phyloP scores from a whole-genome alignment of 2,888 invertebrate genomes.

The Dendrolimus houi region DNA sequence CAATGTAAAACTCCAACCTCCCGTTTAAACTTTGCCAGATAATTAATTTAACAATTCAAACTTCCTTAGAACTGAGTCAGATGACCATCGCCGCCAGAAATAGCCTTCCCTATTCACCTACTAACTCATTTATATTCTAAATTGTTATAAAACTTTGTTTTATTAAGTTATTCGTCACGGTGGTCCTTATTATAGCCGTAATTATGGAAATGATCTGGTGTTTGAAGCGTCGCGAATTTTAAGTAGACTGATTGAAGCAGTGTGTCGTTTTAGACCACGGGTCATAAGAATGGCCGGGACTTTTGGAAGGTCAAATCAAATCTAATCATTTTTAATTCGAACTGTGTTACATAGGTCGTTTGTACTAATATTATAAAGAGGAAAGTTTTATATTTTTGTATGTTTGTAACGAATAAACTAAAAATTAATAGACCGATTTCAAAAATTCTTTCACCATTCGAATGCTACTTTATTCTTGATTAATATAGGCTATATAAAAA shows the following conservation, averaged over 20 bases:
- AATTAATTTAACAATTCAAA: neutral
- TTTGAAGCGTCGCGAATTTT: neutral
- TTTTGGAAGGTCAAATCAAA: too few species aligned
- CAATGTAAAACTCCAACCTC: neutral
- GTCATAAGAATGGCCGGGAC: too few species aligned
- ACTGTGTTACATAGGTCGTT: neutral
- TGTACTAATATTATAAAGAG: too few species aligned
- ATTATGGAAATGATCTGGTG: conserved; percentile 7
- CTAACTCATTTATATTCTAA: conserved; percentile 13
- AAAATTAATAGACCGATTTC: too few species aligned
- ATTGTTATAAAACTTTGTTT: conserved; percentile 10
- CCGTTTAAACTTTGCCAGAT: neutral
- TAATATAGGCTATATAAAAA: too few species aligned
- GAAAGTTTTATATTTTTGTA: too few species aligned
- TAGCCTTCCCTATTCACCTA: conserved; percentile 5
- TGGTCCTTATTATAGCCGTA: conserved; percentile 1
- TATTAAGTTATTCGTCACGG: conserved; percentile 6
- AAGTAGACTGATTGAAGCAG: neutral
- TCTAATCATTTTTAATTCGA: too few species aligned
- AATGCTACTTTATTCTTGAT: too few species aligned
- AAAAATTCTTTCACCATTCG: too few species aligned
- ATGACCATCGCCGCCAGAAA: neutral
- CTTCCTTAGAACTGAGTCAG: neutral
- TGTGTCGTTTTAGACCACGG: too few species aligned
- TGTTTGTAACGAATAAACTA: too few species aligned